A percentile compares a stretch with the other conserved stretches of the same genome.
These are phyloP conservation scores for Spheniscus humboldti DNA, from an alignment of 2,797 vertebrate genomes.

Conservation along the genomic window DNA sequence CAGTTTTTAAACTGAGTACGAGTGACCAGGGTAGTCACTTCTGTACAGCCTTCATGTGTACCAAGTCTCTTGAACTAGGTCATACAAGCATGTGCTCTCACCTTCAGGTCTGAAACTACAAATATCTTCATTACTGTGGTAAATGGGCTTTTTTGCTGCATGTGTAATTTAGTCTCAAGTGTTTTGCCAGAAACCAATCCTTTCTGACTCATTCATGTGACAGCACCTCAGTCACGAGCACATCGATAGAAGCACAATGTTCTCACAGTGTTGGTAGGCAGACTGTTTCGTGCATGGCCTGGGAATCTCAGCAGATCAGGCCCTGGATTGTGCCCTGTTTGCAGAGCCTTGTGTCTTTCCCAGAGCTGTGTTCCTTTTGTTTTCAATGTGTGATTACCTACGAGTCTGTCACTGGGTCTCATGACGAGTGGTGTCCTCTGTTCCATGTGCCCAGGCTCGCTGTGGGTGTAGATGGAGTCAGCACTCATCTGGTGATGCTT, in stretches of 20 bases:
- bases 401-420: background rate
- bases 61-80: background rate
- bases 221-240: background rate
- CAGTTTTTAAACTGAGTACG: background rate
- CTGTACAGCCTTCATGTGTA: background rate
- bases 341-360: background rate
- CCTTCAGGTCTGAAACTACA: background rate
- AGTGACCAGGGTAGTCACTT: background rate
- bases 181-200: background rate
- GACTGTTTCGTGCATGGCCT: background rate
- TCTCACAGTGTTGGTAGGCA: rapidly evolving
- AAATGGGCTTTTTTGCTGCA: background rate
- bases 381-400: background rate
- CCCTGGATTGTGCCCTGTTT: background rate
- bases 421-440: background rate
- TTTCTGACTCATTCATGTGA: background rate
- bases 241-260: background rate
- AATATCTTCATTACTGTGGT: background rate
- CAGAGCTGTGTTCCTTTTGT: background rate
- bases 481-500: background rate
- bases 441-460: rapidly evolving
- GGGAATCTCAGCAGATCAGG: background rate
- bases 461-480: background rate
- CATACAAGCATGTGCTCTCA: background rate
- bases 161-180: rapidly evolving